Evolutionary conservation across 2,113 vertebrate genomes (phyloP).

Genomic region (Pseudorectes ferrugineus): DNA sequence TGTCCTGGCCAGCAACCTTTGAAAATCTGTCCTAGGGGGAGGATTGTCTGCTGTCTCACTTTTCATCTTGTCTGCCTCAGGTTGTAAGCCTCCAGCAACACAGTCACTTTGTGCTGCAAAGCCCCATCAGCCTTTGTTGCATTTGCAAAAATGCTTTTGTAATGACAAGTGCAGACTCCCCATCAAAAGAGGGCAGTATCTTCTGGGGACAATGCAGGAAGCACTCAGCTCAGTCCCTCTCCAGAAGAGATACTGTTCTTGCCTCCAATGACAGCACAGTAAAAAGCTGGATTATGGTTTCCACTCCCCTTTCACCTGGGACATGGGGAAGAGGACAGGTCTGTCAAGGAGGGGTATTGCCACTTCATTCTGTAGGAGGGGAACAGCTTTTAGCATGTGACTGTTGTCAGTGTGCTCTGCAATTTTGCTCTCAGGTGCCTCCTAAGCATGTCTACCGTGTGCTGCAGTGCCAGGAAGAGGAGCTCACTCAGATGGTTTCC

Average conservation of each 20-base stretch:
- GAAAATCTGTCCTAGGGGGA: neutral
- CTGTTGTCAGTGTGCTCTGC: neutral
- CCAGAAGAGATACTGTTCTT: neutral
- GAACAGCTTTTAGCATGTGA: neutral
- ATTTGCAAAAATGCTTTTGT: neutral
- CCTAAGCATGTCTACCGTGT: constrained; percentile 88
- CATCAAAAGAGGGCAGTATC: neutral
- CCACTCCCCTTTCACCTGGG: neutral
- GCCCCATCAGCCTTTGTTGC: neutral
- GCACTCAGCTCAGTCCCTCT: neutral
- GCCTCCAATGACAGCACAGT: neutral
- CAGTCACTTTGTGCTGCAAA: neutral
- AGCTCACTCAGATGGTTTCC: constrained; percentile 98
- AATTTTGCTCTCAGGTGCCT: constrained; percentile 75
- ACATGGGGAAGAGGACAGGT: neutral
- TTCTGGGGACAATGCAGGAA: neutral
- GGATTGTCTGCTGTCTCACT: neutral
- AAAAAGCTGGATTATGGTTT: neutral
- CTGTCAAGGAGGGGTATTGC: neutral
- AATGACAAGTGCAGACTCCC: neutral
- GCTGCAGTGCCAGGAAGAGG: constrained; percentile 91
- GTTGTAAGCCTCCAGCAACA: neutral
- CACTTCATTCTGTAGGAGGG: neutral
- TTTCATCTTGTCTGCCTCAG: neutral
- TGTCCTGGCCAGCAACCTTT: neutral